Evolutionary conservation across 1,140 invertebrate genomes (phyloP).

Genomic region (Pomacea maculata): DNA sequence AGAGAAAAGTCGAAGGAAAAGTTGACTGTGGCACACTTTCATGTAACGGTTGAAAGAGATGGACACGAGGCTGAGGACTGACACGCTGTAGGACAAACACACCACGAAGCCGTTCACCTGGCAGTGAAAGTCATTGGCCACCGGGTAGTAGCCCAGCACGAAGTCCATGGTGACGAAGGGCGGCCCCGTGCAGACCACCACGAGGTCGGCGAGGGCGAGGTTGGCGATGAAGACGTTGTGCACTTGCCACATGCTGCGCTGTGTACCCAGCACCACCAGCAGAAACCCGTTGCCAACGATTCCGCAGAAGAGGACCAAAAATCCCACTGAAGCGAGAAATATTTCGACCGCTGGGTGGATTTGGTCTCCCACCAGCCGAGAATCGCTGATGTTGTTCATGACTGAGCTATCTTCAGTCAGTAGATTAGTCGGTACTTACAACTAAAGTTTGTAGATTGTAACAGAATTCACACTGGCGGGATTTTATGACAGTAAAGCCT

Average conservation of each 20-base stretch:
- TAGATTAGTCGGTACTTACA: no score
- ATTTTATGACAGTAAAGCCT: no score
- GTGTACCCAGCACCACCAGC: background rate
- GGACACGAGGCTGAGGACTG: background rate
- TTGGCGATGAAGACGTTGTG: slow-evolving; percentile 6
- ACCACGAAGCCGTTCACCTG: background rate
- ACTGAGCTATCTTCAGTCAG: no score
- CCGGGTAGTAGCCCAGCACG: background rate
- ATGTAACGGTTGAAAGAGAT: slow-evolving; percentile 6
- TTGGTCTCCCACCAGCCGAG: background rate
- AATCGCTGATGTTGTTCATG: no score
- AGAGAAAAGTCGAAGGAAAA: background rate
- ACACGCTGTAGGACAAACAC: background rate
- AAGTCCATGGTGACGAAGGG: background rate
- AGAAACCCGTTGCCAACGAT: slow-evolving; percentile 6
- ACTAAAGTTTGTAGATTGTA: no score
- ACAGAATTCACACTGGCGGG: no score
- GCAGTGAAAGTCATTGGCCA: background rate
- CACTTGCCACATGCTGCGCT: background rate
- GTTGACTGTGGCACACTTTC: background rate
- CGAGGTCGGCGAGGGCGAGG: background rate
- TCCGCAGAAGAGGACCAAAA: background rate
- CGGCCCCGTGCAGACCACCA: background rate
- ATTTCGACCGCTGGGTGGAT: background rate
- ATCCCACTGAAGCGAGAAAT: background rate